Base-by-base conservation (phyloP, 2,888 invertebrate genomes). In the Trachelus iudaicus region DNA sequence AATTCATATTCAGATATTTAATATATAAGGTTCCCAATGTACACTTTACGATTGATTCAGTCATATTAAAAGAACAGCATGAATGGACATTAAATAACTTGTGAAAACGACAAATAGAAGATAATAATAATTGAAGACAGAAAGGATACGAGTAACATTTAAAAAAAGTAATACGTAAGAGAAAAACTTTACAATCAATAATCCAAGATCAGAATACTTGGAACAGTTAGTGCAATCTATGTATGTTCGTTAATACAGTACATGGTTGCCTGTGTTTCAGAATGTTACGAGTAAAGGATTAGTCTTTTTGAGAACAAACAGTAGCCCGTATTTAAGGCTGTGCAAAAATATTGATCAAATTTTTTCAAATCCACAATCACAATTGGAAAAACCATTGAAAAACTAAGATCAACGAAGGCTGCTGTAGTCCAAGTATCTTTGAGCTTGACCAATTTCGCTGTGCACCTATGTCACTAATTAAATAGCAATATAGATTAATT, bases 381-480 rank as follows among this genome's bases (percentile, higher is more conserved):
- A 74, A 78, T 73, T 74, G 69, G 35, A 76, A 74, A n/a, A 33
- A 73, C n/a, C 73, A 73, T 73, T 34, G 75, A 69, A 71, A 75
- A 79, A 69, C 73, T 79, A 77, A 76, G 75, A 74, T 80, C 77
- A 80, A 84, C 78, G 78, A 78, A 79, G 80, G 82, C 71, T 83
- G 74, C 81, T 83, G 79, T 80, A 79, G 80, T 76, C 83, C 76
- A 76, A 82, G 81, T 76, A 83, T 82, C 78, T 40, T 75, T 83
- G 80, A 56, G 56, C 56, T 77, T 71, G 37, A 74, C 69, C 34
- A 75, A 77, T 73, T 40, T 76, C 40, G 69, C 37, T 71, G 76
- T 80, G 81, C 79, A 84, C 80, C 76, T 84, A 81, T 76, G 76
- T 76, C 78, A 79, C 75, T 81, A 81, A 81, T 82, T 73, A 79